These are phyloP conservation scores for Callyntrura guangdongensis DNA, from an alignment of 2,888 invertebrate genomes.

Conservation along the genomic window DNA sequence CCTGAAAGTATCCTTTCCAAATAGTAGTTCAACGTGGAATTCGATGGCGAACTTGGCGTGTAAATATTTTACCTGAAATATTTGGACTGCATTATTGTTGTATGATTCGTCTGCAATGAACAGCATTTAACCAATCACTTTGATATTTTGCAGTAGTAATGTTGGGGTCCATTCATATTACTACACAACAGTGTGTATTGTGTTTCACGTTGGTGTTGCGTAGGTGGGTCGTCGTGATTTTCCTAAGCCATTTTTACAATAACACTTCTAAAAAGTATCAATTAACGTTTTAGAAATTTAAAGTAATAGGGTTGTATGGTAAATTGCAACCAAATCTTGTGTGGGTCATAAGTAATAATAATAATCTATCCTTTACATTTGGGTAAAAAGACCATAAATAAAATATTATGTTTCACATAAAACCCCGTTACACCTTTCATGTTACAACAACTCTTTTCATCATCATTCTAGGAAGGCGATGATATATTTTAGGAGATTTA, in stretches of 20 bases:
- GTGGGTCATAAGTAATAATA: constrained; percentile 23
- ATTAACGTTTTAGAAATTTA: constrained; percentile 31
- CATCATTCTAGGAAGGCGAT: constrained; percentile 37
- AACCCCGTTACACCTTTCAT: constrained; percentile 57
- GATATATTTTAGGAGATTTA: constrained; percentile 33
- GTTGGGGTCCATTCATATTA: neutral
- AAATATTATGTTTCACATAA: constrained; percentile 67
- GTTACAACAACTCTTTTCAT: constrained; percentile 36
- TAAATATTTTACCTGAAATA: constrained; percentile 10
- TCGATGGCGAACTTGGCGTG: neutral
- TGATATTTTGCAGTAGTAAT: neutral
- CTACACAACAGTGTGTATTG: neutral
- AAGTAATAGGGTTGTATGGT: constrained; percentile 48
- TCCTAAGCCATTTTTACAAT: too few species aligned
- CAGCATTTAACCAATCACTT: neutral
- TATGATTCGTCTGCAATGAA: neutral
- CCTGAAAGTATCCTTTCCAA: neutral
- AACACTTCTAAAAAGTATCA: constrained; percentile 56
- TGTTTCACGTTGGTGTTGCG: neutral
- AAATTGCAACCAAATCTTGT: constrained; percentile 48
- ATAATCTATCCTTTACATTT: constrained; percentile 24
- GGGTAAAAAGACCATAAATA: constrained; percentile 47
- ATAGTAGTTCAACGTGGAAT: neutral
- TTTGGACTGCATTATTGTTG: too few species aligned
- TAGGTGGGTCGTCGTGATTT: constrained; percentile 55